A percentile compares a stretch with the other conserved stretches of the same genome.
These are phyloP conservation scores for Morpho deidamia DNA, from an alignment of 2,888 invertebrate species.

Conservation along the genomic window DNA sequence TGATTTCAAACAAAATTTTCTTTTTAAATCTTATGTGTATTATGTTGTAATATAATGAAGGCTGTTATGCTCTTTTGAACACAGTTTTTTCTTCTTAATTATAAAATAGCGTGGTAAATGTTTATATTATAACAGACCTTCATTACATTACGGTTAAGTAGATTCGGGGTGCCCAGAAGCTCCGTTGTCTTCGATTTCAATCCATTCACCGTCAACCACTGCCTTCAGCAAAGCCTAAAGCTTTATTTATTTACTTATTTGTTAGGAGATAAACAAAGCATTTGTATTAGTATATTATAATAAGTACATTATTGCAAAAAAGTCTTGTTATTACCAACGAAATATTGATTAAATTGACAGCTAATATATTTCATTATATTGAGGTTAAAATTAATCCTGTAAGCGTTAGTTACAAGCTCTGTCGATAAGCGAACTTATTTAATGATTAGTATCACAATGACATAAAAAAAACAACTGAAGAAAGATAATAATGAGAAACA, in stretches of 20 bases:
- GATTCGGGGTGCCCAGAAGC: slow-evolving; percentile 64
- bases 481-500: neutral
- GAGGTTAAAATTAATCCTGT: neutral
- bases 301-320: too few relatives aligned
- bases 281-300: neutral
- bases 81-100: too few relatives aligned
- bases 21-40: slow-evolving; percentile 13
- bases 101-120: too few relatives aligned
- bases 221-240: slow-evolving; percentile 38
- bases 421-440: neutral
- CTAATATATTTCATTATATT: neutral
- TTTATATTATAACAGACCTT: too few relatives aligned
- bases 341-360: too few relatives aligned
- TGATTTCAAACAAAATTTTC: slow-evolving; percentile 1
- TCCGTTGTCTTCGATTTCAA: slow-evolving; percentile 35
- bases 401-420: neutral
- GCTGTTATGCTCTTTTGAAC: neutral
- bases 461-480: neutral
- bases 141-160: slow-evolving; percentile 38
- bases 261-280: neutral
- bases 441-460: neutral
- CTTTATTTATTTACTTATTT: slow-evolving; percentile 14
- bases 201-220: slow-evolving; percentile 58
- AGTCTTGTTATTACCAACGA: too few relatives aligned
- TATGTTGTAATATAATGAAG: slow-evolving; percentile 17